These are phyloP conservation scores for Atethmia centrago DNA, from an alignment of 2,888 invertebrate species.

Conservation along the genomic window DNA sequence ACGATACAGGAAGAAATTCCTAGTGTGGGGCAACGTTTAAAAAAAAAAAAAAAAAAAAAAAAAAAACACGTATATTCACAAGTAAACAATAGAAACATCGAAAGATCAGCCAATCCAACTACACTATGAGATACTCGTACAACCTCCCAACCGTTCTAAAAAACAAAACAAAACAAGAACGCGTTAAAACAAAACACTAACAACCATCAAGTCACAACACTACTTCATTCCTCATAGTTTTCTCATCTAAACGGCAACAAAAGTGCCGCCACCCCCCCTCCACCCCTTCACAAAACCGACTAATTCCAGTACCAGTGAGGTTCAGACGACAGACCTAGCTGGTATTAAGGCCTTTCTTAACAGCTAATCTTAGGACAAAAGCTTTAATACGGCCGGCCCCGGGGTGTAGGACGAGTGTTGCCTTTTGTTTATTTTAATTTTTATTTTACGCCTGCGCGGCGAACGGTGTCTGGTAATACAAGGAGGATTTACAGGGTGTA, in stretches of 20 bases:
- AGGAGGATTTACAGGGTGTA: constrained; percentile 77
- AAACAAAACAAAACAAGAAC: constrained; percentile 32
- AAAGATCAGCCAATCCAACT: not conserved
- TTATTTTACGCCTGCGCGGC: constrained; percentile 86
- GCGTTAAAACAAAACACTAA: constrained; percentile 58
- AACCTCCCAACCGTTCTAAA: not conserved
- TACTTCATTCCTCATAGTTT: constrained; percentile 67
- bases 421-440: constrained; percentile 90
- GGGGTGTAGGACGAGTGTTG: constrained; percentile 86
- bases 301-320: constrained; percentile 68
- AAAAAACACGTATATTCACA: too few relatives aligned
- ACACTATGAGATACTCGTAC: not conserved
- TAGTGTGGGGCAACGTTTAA: too few relatives aligned
- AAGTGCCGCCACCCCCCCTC: constrained; percentile 14
- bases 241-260: constrained; percentile 60
- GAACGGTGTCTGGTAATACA: constrained; percentile 74
- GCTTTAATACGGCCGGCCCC: constrained; percentile 85
- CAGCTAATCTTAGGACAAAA: constrained; percentile 90
- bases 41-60: too few relatives aligned
- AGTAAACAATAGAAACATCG: not conserved
- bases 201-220: constrained; percentile 61
- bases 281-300: constrained; percentile 56
- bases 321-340: constrained; percentile 72
- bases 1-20: too few relatives aligned
- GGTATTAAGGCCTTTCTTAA: constrained; percentile 81